Percentiles rank a stretch among this genome's conserved stretches.
Evolutionary conservation across 2,113 vertebrate genomes (phyloP).

Genomic region (human (Homo sapiens)): GRCh38 chr11:25196501-25197000

Average conservation of each 20-base stretch:
- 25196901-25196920: neutral
- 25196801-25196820: neutral
- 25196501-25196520: neutral
- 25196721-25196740: neutral
- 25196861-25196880: neutral
- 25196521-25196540: neutral
- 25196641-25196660: neutral
- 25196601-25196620: neutral
- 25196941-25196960: neutral
- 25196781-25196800: neutral
- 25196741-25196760: neutral
- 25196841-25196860: neutral
- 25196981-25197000: neutral
- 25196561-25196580: neutral
- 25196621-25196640: neutral
- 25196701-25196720: neutral
- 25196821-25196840: neutral
- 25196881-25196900: neutral
- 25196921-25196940: neutral
- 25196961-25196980: neutral
- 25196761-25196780: too few species aligned
- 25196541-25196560: neutral
- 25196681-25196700: neutral
- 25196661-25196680: neutral
- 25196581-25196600: too few species aligned